Conservation (phyloP, 2,888 invertebrate genomes). For the Eurytoma californica region DNA sequence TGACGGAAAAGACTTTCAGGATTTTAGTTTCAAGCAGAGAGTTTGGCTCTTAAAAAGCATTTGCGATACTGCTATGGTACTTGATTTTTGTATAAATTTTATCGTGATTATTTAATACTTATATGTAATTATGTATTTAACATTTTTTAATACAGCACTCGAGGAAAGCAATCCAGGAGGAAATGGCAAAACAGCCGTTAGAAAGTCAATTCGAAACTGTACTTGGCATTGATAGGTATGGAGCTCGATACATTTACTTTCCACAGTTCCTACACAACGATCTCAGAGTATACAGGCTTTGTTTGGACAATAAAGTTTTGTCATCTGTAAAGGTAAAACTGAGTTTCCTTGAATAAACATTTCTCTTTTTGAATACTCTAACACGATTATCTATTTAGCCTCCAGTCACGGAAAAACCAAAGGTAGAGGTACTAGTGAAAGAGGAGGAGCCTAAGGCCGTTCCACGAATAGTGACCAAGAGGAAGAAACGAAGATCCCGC, state of each 20-base stretch:
- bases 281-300: constrained; percentile 76
- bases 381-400: constrained; percentile 52
- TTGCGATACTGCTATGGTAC: constrained; percentile 76
- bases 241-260: constrained; percentile 77
- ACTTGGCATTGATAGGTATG: constrained; percentile 76
- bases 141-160: constrained; percentile 72
- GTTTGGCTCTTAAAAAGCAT: constrained; percentile 79
- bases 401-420: constrained; percentile 54
- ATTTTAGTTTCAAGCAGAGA: constrained; percentile 76
- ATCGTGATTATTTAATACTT: neutral
- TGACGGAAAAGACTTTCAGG: constrained; percentile 76
- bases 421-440: constrained; percentile 47
- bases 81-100: constrained; percentile 22
- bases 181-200: constrained; percentile 74
- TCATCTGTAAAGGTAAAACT: constrained; percentile 65
- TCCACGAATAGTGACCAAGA: constrained; percentile 16
- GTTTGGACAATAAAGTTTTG: constrained; percentile 68
- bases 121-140: neutral
- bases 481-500: constrained; percentile 60
- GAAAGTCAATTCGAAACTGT: constrained; percentile 75
- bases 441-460: constrained; percentile 39
- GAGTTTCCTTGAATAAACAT: neutral
- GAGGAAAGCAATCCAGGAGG: constrained; percentile 77
- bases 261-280: constrained; percentile 77
- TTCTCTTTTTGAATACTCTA: neutral